Conservation (phyloP, 2,113 vertebrate genomes). For the Sialia sialis region DNA sequence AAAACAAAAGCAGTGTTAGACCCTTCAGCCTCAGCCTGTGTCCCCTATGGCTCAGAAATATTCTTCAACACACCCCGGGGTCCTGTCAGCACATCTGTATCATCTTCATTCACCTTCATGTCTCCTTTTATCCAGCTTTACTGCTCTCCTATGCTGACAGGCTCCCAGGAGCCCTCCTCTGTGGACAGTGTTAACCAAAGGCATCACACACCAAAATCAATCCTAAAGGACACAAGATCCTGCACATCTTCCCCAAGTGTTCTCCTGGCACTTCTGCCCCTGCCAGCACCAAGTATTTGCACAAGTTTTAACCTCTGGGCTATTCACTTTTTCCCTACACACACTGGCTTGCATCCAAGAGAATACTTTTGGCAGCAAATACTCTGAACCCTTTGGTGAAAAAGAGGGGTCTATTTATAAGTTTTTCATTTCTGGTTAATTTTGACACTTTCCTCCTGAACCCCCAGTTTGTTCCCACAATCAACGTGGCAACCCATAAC, state of each 20-base stretch:
- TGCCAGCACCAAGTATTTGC: background rate
- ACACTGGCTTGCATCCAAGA: background rate
- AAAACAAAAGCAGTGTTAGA: constrained; percentile 50
- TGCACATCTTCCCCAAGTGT: background rate
- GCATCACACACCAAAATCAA: background rate
- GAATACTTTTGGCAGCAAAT: background rate
- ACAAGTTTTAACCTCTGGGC: background rate
- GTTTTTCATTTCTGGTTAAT: background rate
- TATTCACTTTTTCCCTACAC: background rate
- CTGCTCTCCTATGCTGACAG: background rate
- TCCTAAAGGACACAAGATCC: background rate
- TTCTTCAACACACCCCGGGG: background rate
- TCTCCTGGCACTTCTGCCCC: background rate
- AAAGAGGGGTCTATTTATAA: background rate
- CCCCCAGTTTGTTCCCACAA: background rate
- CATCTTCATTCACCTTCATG: background rate
- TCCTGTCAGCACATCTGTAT: background rate
- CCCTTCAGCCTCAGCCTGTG: background rate
- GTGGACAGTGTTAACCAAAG: background rate
- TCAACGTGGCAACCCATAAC: background rate
- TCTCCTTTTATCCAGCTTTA: background rate
- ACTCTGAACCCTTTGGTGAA: background rate
- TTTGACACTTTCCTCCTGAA: background rate
- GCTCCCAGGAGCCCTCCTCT: background rate
- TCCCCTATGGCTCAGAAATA: background rate